Evolutionary conservation across 37 sponge, comb jelly and placozoan genomes (phyloP).

Genomic region (Beroe ovata): DNA sequence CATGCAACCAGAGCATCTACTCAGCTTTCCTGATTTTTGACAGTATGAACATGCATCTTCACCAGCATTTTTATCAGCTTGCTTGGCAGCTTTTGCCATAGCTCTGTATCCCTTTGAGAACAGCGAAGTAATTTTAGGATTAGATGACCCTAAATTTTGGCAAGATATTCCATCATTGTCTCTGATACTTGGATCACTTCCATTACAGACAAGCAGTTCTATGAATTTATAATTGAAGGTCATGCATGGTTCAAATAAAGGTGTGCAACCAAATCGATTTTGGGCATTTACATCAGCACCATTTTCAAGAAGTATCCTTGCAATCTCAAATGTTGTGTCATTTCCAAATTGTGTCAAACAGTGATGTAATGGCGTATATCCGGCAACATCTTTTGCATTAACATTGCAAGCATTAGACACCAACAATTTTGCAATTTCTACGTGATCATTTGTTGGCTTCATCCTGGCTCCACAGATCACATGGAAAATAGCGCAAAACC

Average conservation of each 20-base stretch:
- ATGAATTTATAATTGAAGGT: constrained; percentile 1
- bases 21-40: constrained; percentile 5
- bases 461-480: constrained; percentile 48
- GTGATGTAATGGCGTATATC: constrained; percentile 38
- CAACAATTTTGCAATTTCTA: constrained; percentile 4
- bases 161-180: constrained; percentile 60
- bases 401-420: background rate
- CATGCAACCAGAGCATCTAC: constrained; percentile 27
- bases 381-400: constrained; percentile 46
- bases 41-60: constrained; percentile 8
- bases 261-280: constrained; percentile 40
- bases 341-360: constrained; percentile 55
- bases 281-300: constrained; percentile 46
- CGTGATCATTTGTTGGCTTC: background rate
- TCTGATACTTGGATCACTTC: constrained; percentile 19
- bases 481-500: constrained; percentile 40
- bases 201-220: constrained; percentile 21
- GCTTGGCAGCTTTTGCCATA: constrained; percentile 1
- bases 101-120: constrained; percentile 43
- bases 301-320: background rate
- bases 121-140: background rate
- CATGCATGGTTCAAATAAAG: constrained; percentile 40
- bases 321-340: constrained; percentile 15
- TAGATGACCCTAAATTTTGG: background rate
- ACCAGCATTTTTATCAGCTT: background rate